These are phyloP conservation scores for Diarsia mendica DNA, from an alignment of 2,888 invertebrate species.

Conservation along the genomic window DNA sequence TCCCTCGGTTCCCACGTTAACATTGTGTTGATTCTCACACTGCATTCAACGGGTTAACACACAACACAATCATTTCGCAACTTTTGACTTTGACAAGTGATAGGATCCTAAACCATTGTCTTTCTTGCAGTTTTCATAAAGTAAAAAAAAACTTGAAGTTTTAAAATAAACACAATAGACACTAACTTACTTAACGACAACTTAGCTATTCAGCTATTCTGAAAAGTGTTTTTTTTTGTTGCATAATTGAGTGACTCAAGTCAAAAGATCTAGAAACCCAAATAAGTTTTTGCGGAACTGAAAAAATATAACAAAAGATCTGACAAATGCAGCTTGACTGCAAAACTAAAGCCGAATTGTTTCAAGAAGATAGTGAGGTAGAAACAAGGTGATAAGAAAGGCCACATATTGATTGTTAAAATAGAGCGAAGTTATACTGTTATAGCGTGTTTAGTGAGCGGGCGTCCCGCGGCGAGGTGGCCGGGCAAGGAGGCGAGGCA, in stretches of 20 bases:
- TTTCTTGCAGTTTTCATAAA: slow-evolving; percentile 38
- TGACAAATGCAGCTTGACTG: slow-evolving; percentile 25
- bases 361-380: slow-evolving; percentile 43
- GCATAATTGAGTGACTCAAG: slow-evolving; percentile 11
- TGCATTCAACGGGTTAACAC: slow-evolving; percentile 47
- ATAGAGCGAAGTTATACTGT: slow-evolving; percentile 61
- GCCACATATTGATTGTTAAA: slow-evolving; percentile 63
- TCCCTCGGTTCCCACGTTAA: slow-evolving; percentile 69
- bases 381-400: slow-evolving; percentile 49
- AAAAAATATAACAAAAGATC: slow-evolving; percentile 37
- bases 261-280: slow-evolving; percentile 13
- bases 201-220: slow-evolving; percentile 1
- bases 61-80: slow-evolving; percentile 49
- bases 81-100: slow-evolving; percentile 45
- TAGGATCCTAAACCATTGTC: slow-evolving; percentile 45
- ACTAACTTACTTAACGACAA: slow-evolving; percentile 12
- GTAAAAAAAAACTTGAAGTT: slow-evolving; percentile 22
- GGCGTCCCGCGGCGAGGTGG: slow-evolving; percentile 56
- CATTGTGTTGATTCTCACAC: slow-evolving; percentile 57
- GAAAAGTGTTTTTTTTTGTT: slow-evolving; percentile 16
- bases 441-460: slow-evolving; percentile 58
- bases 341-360: slow-evolving; percentile 28
- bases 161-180: slow-evolving; percentile 36
- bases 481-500: slow-evolving; percentile 34
- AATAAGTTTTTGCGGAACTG: slow-evolving; percentile 20